phyloP scores from a whole-genome alignment of 1,140 invertebrate species.

The Yoshiicerus persimilis region DNA sequence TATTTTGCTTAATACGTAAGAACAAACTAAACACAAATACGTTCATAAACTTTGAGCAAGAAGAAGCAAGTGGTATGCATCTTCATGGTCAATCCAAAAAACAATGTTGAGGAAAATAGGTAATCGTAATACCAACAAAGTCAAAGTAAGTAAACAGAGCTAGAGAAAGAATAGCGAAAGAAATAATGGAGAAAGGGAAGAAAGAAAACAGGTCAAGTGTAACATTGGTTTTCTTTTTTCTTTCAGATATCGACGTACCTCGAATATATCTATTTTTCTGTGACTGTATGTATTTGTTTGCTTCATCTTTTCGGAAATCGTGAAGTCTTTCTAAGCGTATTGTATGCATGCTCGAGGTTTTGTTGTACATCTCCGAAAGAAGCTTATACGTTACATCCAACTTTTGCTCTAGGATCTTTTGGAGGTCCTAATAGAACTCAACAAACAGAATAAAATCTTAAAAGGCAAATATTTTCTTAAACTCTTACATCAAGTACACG shows the following conservation, averaged over 20 bases:
- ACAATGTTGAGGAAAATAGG: no score
- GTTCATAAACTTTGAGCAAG: no score
- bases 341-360: conserved; percentile 29
- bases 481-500: no score
- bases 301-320: conserved; percentile 22
- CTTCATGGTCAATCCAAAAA: background rate
- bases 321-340: conserved; percentile 32
- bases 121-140: no score
- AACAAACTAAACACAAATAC: no score
- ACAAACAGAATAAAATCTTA: no score
- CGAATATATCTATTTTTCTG: conserved; percentile 39
- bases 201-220: background rate
- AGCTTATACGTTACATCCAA: conserved; percentile 51
- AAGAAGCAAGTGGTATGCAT: background rate
- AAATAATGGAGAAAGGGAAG: background rate
- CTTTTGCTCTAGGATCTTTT: conserved; percentile 40
- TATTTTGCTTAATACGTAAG: no score
- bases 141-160: no score
- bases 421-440: conserved; percentile 30
- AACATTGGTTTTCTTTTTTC: background rate
- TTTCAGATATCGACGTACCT: conserved; percentile 31
- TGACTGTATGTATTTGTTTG: background rate
- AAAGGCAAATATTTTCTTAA: no score
- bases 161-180: no score
- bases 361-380: conserved; percentile 45